phyloP scores from a whole-genome alignment of 2,888 invertebrate species.

The Drosophila antonietae region DNA sequence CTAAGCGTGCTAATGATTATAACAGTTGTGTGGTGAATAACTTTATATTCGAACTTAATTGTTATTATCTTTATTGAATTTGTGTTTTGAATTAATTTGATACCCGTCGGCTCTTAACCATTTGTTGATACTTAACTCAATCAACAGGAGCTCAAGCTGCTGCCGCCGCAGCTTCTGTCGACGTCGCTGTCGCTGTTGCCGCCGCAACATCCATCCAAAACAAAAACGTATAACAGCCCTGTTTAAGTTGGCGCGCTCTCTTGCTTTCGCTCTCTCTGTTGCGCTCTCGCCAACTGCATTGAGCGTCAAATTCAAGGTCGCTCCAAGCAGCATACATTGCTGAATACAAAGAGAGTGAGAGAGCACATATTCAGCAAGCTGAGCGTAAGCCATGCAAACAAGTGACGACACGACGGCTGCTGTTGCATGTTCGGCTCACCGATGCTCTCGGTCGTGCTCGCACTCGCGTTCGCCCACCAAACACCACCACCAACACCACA shows the following conservation, averaged over 20 bases:
- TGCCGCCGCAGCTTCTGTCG: conserved; percentile 12
- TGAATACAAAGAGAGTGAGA: conserved; percentile 40
- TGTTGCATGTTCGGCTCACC: conserved; percentile 19
- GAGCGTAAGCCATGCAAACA: conserved; percentile 49
- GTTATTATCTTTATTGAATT: conserved; percentile 12
- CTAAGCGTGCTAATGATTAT: background rate
- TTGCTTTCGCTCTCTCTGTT: conserved; percentile 10
- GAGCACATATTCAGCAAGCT: conserved; percentile 61
- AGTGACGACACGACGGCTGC: conserved; percentile 51
- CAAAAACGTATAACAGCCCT: conserved; percentile 61
- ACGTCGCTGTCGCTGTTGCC: conserved; percentile 6
- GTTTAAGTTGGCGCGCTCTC: conserved; percentile 19
- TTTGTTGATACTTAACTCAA: conserved; percentile 67
- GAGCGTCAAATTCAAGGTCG: conserved; percentile 71
- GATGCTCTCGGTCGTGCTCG: conserved; percentile 17
- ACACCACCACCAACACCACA: conserved; percentile 20
- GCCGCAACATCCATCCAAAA: conserved; percentile 48
- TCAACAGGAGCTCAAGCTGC: conserved; percentile 63
- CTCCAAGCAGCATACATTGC: conserved; percentile 45
- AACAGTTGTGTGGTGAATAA: background rate
- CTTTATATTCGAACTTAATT: background rate
- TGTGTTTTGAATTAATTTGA: conserved; percentile 52
- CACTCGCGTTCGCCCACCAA: conserved; percentile 25
- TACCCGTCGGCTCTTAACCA: conserved; percentile 35
- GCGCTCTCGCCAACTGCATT: conserved; percentile 35